These are phyloP conservation scores for Dascillus cervinus DNA, from an alignment of 2,888 invertebrate genomes.

Conservation along the genomic window DNA sequence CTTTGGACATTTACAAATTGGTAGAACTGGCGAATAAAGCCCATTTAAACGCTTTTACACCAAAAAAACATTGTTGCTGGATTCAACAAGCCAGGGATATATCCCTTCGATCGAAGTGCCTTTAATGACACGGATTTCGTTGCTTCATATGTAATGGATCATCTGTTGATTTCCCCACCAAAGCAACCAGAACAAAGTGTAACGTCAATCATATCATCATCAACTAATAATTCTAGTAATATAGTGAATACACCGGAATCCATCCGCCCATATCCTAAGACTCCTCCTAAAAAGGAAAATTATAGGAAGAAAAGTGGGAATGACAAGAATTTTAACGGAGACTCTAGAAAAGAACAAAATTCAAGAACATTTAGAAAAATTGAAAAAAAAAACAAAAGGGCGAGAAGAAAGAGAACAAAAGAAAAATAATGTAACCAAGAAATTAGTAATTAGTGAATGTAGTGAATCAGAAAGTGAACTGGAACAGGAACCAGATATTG, in stretches of 20 bases:
- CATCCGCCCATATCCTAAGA: slow-evolving; percentile 2
- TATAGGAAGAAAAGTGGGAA: slow-evolving; percentile 1
- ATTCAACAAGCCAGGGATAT: background rate
- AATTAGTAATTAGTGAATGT: too few relatives aligned
- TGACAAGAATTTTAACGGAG: background rate
- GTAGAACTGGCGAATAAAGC: too few relatives aligned
- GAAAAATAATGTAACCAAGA: too few relatives aligned
- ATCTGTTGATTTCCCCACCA: background rate
- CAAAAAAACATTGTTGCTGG: background rate
- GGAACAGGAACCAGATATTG: background rate
- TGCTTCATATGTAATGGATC: slow-evolving; percentile 2
- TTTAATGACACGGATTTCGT: background rate
- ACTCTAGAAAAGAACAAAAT: slow-evolving; percentile 1
- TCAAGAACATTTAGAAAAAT: too few relatives aligned
- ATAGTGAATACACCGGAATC: slow-evolving; percentile 1
- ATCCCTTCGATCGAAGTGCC: background rate
- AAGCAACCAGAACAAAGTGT: background rate
- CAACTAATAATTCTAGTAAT: background rate
- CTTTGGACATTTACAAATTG: too few relatives aligned
- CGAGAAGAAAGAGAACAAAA: too few relatives aligned
- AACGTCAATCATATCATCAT: background rate
- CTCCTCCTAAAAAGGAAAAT: slow-evolving; percentile 1
- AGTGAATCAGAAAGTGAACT: too few relatives aligned
- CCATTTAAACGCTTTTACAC: slow-evolving; percentile 1
- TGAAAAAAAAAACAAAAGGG: too few relatives aligned